phyloP scores from a whole-genome alignment of 2,888 invertebrate species.

The Dilophus febrilis region DNA sequence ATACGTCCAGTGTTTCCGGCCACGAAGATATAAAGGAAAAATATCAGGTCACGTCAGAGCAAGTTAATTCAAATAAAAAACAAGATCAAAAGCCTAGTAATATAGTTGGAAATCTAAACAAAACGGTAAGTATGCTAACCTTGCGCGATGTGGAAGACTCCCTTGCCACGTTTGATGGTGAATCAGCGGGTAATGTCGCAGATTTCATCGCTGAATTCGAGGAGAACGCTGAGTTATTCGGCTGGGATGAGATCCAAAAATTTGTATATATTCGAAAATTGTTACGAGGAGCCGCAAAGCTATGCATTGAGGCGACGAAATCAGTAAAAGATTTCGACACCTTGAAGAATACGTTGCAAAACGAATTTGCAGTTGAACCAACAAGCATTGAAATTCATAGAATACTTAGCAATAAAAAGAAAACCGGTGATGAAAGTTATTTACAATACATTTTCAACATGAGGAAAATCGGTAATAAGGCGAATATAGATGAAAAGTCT shows the following conservation, averaged over 20 bases:
- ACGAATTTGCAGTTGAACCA: constrained; percentile 4
- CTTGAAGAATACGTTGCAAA: constrained; percentile 4
- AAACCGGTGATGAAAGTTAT: constrained; percentile 5
- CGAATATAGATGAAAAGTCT: constrained; percentile 6
- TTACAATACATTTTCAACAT: constrained; percentile 8
- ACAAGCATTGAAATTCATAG: constrained; percentile 7
- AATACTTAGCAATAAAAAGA: constrained; percentile 3
- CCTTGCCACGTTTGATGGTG: no score
- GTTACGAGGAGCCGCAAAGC: constrained; percentile 5
- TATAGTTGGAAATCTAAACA: no score
- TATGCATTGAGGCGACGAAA: constrained; percentile 2
- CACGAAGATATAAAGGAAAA: no score
- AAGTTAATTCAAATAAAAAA: no score
- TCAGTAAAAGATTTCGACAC: constrained; percentile 2
- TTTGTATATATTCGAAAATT: constrained; percentile 8
- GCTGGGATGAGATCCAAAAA: constrained; percentile 7
- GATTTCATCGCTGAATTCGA: no score
- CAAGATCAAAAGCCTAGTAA: no score
- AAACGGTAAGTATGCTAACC: no score
- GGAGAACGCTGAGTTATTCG: background rate
- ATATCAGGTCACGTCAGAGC: no score
- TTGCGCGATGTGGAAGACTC: no score
- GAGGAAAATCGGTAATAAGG: constrained; percentile 8
- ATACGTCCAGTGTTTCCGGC: no score
- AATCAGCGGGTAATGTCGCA: no score